These are phyloP conservation scores for Ambastaia sidthimunki DNA, from an alignment of 2,797 vertebrate species.

Conservation along the genomic window DNA sequence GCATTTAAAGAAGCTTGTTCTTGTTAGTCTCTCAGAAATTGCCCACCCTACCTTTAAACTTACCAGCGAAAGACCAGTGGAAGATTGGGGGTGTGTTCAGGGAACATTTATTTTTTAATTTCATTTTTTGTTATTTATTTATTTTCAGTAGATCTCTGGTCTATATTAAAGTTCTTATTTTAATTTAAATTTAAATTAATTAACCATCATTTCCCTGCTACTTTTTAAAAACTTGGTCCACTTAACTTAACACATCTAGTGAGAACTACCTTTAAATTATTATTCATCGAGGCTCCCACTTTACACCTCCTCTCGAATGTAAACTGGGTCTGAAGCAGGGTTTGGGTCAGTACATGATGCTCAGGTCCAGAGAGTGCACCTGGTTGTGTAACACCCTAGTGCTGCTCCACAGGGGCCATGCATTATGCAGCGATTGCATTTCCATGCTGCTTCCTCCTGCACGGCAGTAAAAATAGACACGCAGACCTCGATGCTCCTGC, in stretches of 20 bases:
- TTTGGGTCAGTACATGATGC: conserved; percentile 31
- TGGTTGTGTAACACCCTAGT: conserved; percentile 61
- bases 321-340: conserved; percentile 17
- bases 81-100: no score
- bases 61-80: no score
- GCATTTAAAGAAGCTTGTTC: no score
- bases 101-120: not conserved
- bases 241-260: not conserved
- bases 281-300: not conserved
- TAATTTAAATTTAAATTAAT: not conserved
- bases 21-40: no score
- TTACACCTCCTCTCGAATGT: not conserved
- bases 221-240: not conserved
- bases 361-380: conserved; percentile 51
- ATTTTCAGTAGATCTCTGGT: no score
- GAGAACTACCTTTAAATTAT: conserved; percentile 9
- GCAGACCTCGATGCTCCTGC: conserved; percentile 69
- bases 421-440: conserved; percentile 76
- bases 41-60: no score
- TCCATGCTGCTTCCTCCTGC: conserved; percentile 71
- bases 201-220: not conserved
- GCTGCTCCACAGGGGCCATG: conserved; percentile 67
- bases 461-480: conserved; percentile 76
- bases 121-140: no score
- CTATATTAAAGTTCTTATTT: no score